phyloP scores from a whole-genome alignment of 1,140 invertebrate species.

The Charaxes varanes region DNA sequence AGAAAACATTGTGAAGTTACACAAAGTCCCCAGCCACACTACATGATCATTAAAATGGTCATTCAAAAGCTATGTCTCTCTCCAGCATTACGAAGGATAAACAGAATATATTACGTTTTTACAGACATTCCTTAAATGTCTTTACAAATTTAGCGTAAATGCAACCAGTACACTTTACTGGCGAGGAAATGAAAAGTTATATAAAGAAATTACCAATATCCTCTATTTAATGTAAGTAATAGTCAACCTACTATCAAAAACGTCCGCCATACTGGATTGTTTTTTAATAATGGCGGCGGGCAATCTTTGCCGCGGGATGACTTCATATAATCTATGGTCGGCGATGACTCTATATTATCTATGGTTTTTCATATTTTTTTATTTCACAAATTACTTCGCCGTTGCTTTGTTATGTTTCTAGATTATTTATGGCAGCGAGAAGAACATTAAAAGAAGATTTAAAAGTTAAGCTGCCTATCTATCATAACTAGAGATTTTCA shows the following conservation, averaged over 20 bases:
- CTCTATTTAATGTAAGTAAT: not conserved
- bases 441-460: constrained; percentile 3
- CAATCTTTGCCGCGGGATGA: constrained; percentile 41
- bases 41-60: no score
- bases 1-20: no score
- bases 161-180: no score
- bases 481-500: no score
- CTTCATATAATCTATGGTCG: constrained; percentile 49
- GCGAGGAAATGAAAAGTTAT: no score
- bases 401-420: constrained; percentile 5
- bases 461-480: no score
- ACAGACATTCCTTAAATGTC: no score
- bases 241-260: constrained; percentile 26
- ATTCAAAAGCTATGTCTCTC: no score
- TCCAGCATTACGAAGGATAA: no score
- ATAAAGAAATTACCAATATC: not conserved
- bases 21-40: no score
- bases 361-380: constrained; percentile 13
- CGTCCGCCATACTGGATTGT: constrained; percentile 38
- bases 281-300: constrained; percentile 34
- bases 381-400: constrained; percentile 14
- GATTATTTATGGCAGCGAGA: constrained; percentile 8
- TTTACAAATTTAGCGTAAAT: no score
- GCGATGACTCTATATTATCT: constrained; percentile 51
- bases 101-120: no score